phyloP scores from a whole-genome alignment of 2,888 invertebrate species.

The Fragum sueziense region DNA sequence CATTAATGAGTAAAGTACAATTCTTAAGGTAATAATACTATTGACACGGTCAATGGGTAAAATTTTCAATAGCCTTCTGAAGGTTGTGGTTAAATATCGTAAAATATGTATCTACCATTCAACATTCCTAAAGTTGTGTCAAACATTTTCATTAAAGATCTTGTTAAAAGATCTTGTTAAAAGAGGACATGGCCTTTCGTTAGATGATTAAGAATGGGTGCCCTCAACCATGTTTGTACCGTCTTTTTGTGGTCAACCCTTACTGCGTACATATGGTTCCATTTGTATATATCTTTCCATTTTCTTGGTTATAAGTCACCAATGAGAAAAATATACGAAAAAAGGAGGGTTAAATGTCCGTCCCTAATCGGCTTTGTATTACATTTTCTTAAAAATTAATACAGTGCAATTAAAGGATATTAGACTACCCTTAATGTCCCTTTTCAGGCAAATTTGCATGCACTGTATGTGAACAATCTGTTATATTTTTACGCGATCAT shows the following conservation, averaged over 20 bases:
- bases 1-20: neutral
- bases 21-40: conserved; percentile 7
- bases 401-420: no score
- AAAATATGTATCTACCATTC: conserved; percentile 15
- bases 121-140: conserved; percentile 19
- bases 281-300: no score
- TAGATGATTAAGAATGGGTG: neutral
- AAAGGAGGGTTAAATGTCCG: no score
- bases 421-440: no score
- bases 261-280: no score
- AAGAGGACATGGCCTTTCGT: neutral
- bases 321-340: no score
- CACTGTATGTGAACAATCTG: no score
- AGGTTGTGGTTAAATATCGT: conserved; percentile 9
- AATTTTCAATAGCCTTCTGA: conserved; percentile 7
- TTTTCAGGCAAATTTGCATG: no score
- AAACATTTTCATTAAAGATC: neutral
- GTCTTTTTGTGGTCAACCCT: neutral
- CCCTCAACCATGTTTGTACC: neutral
- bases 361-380: no score
- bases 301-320: no score
- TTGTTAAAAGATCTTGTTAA: neutral
- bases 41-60: conserved; percentile 9
- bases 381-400: no score
- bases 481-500: no score